phyloP scores from a whole-genome alignment of 92 coral and sea anemone species.

The Scolanthus callimorphus region DNA sequence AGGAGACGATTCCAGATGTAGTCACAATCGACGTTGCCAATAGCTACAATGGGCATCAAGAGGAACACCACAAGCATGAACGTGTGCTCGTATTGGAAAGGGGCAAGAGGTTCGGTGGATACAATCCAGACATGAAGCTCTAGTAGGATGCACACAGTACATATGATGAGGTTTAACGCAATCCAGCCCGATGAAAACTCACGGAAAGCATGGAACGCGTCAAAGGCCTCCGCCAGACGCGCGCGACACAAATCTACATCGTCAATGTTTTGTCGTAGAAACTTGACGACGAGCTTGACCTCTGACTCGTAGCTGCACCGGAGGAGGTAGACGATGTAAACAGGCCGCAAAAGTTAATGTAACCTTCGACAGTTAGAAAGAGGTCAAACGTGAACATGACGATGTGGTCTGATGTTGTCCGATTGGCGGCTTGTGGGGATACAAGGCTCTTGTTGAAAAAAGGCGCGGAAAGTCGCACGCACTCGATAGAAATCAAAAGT shows the following conservation, averaged over 20 bases:
- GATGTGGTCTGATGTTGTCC: slow-evolving; percentile 19
- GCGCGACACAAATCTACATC: slow-evolving; percentile 77
- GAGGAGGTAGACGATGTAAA: slow-evolving; percentile 70
- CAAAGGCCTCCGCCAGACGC: slow-evolving; percentile 79
- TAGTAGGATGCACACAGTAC: slow-evolving; percentile 70
- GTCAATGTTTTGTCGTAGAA: slow-evolving; percentile 50
- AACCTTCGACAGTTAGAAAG: slow-evolving; percentile 67
- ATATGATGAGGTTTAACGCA: slow-evolving; percentile 57
- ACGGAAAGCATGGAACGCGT: slow-evolving; percentile 75
- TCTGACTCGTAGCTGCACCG: slow-evolving; percentile 91
- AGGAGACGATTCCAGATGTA: slow-evolving; percentile 84
- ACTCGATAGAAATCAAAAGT: slow-evolving; percentile 29
- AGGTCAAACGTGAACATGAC: slow-evolving; percentile 41
- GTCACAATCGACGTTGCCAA: slow-evolving; percentile 84
- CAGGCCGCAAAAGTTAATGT: slow-evolving; percentile 72
- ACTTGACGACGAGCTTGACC: slow-evolving; percentile 59
- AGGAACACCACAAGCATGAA: slow-evolving; percentile 47
- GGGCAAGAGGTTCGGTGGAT: slow-evolving; percentile 25
- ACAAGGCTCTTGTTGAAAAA: slow-evolving; percentile 65
- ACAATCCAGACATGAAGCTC: slow-evolving; percentile 79
- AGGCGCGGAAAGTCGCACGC: slow-evolving; percentile 54
- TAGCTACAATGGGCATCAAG: slow-evolving; percentile 54
- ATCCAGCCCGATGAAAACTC: slow-evolving; percentile 89
- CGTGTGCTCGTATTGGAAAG: slow-evolving; percentile 69
- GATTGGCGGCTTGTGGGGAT: slow-evolving; percentile 22